A percentile compares a stretch with the other conserved stretches of the same genome.
Conservation (phyloP, 2,797 vertebrate species). For the Trichosurus vulpecula region DNA sequence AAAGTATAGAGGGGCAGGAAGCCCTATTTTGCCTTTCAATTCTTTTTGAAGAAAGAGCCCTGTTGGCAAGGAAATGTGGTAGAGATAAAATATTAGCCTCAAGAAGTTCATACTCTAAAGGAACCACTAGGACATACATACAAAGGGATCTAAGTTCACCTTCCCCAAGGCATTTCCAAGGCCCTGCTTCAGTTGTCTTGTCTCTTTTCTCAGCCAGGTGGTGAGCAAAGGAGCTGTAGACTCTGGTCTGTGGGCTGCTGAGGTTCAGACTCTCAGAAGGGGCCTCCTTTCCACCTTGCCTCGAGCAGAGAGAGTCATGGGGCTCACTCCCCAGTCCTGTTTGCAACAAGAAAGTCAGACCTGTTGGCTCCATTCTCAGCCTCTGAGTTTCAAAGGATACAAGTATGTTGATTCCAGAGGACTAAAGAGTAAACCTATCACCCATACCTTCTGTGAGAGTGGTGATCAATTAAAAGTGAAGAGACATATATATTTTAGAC, state of each 20-base stretch:
- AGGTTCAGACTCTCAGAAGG: background rate
- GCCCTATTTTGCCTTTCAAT: too few relatives aligned
- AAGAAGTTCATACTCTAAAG: too few relatives aligned
- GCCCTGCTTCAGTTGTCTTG: background rate
- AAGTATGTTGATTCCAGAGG: background rate
- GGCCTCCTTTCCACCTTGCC: background rate
- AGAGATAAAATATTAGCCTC: rapidly evolving
- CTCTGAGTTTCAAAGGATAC: background rate
- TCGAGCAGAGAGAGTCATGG: background rate
- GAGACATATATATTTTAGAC: background rate
- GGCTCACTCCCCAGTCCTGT: slow-evolving; percentile 51
- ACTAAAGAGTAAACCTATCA: background rate
- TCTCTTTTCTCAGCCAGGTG: slow-evolving; percentile 39
- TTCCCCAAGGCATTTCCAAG: slow-evolving; percentile 41
- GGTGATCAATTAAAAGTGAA: background rate
- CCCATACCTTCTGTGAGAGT: background rate
- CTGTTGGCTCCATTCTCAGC: background rate
- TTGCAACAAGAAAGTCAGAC: slow-evolving; percentile 30
- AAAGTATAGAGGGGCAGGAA: too few relatives aligned
- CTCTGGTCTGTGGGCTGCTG: slow-evolving; percentile 1
- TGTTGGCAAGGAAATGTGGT: background rate
- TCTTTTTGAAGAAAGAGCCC: background rate
- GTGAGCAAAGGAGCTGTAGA: background rate
- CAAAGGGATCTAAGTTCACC: slow-evolving; percentile 29
- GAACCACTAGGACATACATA: background rate